Evolutionary conservation across 2,888 invertebrate genomes (phyloP), one percentile per base, ranked within the genome.

Genomic region (Synergus umbraculus): DNA sequence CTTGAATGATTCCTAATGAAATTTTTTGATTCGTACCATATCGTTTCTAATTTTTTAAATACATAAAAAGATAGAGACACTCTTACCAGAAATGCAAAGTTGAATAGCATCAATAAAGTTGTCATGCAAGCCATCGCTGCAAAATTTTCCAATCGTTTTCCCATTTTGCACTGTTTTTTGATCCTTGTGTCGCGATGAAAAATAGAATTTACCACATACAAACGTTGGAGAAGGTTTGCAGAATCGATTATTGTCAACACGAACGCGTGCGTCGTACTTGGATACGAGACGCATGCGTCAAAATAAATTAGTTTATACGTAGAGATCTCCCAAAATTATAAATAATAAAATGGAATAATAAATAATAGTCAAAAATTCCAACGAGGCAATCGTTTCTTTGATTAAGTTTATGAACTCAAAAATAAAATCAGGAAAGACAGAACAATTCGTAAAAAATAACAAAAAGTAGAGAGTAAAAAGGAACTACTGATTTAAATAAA

Each of bases 51-150:
- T 58, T 54, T n/a, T 13, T 44, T 29, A 69, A 2, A 41, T n/a
- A 29, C 22, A 29, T 29, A 73, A 37, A 29, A 1, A 41, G 15
- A 37, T 54, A 29, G n/a, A 37, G 0, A 37, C n/a, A n/a, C 54
- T 18, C 96, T 95, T 92, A 97, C 97, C 96, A 96, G 96, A 92
- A 97, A 97, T 44, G 95, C 92, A 86, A 96, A 94, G 92, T 97
- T 97, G 93, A 97, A 97, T 78, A 96, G 92, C 94, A 97, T 96
- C 82, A 97, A 93, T 63, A 97, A 93, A 1, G 95, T 95, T 91
- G 97, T 97, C 93, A 96, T 94, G 91, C 96, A 96, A 84, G 96
- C 95, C 92, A 96, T 95, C 44, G 96, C 95, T 64, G 96, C 96
- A 84, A 95, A 94, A 84, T 95, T 95, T 91, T 96, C 95, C 85